Percentiles rank a stretch among this genome's conserved stretches.
Evolutionary conservation across 2,888 invertebrate species (phyloP).

Genomic region (Oscheius sp.): DNA sequence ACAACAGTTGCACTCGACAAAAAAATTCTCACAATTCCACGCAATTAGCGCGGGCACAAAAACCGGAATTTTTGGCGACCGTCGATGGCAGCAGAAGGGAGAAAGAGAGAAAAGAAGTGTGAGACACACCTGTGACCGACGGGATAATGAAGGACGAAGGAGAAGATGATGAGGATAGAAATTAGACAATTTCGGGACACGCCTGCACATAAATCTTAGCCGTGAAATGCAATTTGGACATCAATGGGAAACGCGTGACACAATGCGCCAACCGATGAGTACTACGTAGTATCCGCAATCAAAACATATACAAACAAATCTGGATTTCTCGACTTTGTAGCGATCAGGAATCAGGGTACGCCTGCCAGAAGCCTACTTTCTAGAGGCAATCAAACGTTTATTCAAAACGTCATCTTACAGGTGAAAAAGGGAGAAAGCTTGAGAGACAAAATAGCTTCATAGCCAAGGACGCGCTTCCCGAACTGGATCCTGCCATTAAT

Average conservation of each 20-base stretch:
- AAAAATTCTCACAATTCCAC: constrained; percentile 31
- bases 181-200: constrained; percentile 10
- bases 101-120: constrained; percentile 2
- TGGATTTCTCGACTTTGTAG: no score
- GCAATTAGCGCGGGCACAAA: constrained; percentile 16
- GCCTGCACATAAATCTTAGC: constrained; percentile 31
- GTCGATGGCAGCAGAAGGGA: background rate
- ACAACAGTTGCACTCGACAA: background rate
- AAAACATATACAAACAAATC: no score
- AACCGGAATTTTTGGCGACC: background rate
- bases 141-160: background rate
- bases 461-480: background rate
- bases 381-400: no score
- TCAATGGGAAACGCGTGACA: constrained; percentile 24
- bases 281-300: no score
- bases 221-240: constrained; percentile 34
- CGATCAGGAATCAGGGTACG: no score
- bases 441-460: background rate
- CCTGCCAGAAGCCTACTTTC: no score
- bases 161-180: constrained; percentile 8
- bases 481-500: background rate
- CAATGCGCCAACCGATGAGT: no score
- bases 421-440: no score
- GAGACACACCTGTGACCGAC: background rate
- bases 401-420: background rate